phyloP scores from a whole-genome alignment of 1,140 invertebrate genomes.

The Aphaenogaster floridana region DNA sequence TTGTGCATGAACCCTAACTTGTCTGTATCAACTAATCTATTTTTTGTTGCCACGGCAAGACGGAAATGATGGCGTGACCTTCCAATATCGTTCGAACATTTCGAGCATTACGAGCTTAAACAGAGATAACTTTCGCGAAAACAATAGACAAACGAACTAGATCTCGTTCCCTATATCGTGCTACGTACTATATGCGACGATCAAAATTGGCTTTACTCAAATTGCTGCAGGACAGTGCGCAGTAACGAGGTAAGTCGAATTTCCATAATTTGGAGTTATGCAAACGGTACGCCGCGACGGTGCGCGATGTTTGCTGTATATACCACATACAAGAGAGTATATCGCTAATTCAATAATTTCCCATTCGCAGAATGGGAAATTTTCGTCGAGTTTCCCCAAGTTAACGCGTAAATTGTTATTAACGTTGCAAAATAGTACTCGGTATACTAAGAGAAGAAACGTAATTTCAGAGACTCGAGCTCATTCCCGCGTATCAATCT shows the following conservation, averaged over 20 bases:
- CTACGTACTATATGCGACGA: neutral
- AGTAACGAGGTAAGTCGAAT: slow-evolving; percentile 40
- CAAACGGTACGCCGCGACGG: slow-evolving; percentile 3
- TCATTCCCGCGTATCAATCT: neutral
- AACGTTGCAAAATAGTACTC: slow-evolving; percentile 7
- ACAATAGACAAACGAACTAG: neutral
- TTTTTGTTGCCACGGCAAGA: neutral
- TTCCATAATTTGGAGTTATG: slow-evolving; percentile 55
- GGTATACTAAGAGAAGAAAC: neutral
- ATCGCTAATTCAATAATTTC: slow-evolving; percentile 52
- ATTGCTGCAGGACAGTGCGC: slow-evolving; percentile 29
- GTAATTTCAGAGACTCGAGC: slow-evolving; percentile 5
- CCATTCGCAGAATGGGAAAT: slow-evolving; percentile 12
- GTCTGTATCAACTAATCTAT: too few relatives aligned
- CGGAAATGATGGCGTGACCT: neutral
- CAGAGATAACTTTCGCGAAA: neutral
- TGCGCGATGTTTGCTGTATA: slow-evolving; percentile 31
- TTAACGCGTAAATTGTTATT: slow-evolving; percentile 46
- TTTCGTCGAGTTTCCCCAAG: slow-evolving; percentile 30
- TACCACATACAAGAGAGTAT: slow-evolving; percentile 7
- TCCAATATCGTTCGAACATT: neutral
- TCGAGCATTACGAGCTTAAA: neutral
- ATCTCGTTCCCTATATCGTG: neutral
- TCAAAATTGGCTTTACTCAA: slow-evolving; percentile 50
- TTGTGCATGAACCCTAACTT: too few relatives aligned